phyloP scores from a whole-genome alignment of 2,797 vertebrate genomes.

The Periparus ater region DNA sequence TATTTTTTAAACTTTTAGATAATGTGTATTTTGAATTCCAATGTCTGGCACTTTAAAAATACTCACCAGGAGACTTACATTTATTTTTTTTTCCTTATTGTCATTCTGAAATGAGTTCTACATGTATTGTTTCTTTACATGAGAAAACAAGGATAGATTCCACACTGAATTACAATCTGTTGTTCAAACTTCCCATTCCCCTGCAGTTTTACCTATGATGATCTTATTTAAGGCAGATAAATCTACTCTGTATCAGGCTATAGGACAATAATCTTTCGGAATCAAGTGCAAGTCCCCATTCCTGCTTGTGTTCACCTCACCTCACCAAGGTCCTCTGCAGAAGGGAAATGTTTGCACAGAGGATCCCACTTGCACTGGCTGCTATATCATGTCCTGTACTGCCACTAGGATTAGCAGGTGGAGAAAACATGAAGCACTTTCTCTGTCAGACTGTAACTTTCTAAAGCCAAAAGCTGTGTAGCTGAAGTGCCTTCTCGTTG shows the following conservation, averaged over 20 bases:
- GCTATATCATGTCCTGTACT: background rate
- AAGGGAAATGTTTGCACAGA: background rate
- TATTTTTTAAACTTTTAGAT: background rate
- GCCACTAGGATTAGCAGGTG: background rate
- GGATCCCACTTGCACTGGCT: background rate
- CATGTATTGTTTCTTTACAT: background rate
- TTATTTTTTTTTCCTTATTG: background rate
- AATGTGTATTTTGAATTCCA: background rate
- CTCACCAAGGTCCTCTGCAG: background rate
- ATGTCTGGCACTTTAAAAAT: background rate
- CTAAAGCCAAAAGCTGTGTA: background rate
- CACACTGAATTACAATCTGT: background rate
- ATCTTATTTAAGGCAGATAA: background rate
- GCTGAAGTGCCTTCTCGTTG: background rate
- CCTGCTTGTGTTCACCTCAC: background rate
- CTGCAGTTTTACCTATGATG: fast-evolving
- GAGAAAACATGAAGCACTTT: background rate
- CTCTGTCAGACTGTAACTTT: background rate
- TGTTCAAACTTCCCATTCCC: background rate
- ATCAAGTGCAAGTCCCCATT: background rate
- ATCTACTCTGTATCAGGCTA: background rate
- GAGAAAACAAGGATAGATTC: background rate
- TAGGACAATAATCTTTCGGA: background rate
- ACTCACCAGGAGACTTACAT: background rate
- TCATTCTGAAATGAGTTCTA: background rate